phyloP scores from a whole-genome alignment of 2,888 invertebrate genomes.

The Pheosia gnoma region DNA sequence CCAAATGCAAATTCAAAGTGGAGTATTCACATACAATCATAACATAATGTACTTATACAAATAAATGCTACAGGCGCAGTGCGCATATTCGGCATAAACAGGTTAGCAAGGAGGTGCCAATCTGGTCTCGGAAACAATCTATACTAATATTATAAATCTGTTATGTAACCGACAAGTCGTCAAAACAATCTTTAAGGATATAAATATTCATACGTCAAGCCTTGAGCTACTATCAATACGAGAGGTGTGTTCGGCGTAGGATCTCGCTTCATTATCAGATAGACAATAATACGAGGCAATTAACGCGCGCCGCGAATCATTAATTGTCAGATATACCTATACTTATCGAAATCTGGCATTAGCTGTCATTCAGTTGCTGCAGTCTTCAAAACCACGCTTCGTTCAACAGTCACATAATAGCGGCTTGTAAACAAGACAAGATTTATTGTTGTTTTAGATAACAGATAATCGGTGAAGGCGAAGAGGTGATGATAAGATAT shows the following conservation, averaged over 20 bases:
- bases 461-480: slow-evolving; percentile 12
- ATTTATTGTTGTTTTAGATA: slow-evolving; percentile 8
- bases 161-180: background rate
- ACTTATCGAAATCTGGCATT: background rate
- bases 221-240: background rate
- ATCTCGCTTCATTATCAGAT: background rate
- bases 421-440: slow-evolving; percentile 16
- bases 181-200: background rate
- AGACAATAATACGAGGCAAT: background rate
- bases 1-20: too few species aligned
- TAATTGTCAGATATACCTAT: background rate
- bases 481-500: slow-evolving; percentile 21
- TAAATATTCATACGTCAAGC: slow-evolving; percentile 1
- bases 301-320: background rate
- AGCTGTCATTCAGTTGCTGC: background rate
- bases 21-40: too few species aligned
- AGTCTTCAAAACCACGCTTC: slow-evolving; percentile 1
- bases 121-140: too few species aligned
- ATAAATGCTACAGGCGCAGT: too few species aligned
- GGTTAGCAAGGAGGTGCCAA: too few species aligned
- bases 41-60: too few species aligned
- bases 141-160: too few species aligned
- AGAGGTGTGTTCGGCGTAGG: background rate
- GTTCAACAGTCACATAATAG: slow-evolving; percentile 2
- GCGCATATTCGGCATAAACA: too few species aligned